Conservation (phyloP, 2,888 invertebrate genomes). For the Cheilosia grossa region DNA sequence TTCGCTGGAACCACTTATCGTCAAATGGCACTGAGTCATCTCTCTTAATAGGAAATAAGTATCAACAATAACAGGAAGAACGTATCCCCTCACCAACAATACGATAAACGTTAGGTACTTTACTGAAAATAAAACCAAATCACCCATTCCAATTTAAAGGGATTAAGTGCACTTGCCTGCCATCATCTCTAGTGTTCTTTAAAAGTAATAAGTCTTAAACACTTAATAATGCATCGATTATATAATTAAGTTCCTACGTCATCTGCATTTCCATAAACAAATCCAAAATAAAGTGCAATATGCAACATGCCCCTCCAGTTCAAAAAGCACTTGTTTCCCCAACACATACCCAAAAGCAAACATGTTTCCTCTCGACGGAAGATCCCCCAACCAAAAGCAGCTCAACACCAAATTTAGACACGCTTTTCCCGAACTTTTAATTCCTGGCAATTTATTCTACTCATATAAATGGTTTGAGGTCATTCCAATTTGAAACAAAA, state of each 20-base stretch:
- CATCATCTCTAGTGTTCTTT: conserved; percentile 19
- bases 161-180: conserved; percentile 13
- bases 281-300: conserved; percentile 43
- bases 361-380: conserved; percentile 7
- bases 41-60: too few species aligned
- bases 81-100: neutral
- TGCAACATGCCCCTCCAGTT: neutral
- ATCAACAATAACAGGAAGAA: too few species aligned
- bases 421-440: conserved; percentile 1
- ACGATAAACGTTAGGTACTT: neutral
- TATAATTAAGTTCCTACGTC: conserved; percentile 54
- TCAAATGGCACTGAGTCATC: too few species aligned
- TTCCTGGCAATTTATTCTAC: conserved; percentile 45
- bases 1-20: too few species aligned
- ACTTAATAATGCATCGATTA: conserved; percentile 52
- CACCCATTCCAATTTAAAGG: too few species aligned
- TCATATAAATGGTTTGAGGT: conserved; percentile 44
- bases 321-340: conserved; percentile 23
- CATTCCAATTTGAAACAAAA: conserved; percentile 29
- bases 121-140: neutral
- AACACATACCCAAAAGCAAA: conserved; percentile 5
- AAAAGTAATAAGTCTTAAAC: conserved; percentile 39
- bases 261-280: conserved; percentile 48
- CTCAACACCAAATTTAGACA: conserved; percentile 24
- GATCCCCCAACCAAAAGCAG: conserved; percentile 31